Percentiles rank a stretch among this genome's conserved stretches.
These are phyloP conservation scores for Scylla paramamosain DNA, from an alignment of 1,140 invertebrate species.

Conservation along the genomic window DNA sequence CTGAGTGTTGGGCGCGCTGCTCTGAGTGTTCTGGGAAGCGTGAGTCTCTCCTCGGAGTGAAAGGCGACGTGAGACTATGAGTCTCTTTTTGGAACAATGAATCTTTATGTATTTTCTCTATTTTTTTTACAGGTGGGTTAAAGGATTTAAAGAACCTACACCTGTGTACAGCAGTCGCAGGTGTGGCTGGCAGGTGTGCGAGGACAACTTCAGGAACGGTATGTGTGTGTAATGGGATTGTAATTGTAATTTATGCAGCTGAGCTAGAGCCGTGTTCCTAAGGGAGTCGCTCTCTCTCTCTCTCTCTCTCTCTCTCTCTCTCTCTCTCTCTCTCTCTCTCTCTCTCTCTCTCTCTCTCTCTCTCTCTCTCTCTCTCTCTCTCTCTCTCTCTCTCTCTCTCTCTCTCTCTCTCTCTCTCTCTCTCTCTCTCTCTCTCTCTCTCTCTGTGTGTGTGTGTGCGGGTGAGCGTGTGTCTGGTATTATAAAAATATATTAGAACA, in stretches of 20 bases:
- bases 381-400: slow-evolving; percentile 30
- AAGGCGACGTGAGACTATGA: neutral
- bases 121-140: neutral
- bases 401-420: slow-evolving; percentile 14
- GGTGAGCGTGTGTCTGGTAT: neutral
- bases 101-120: neutral
- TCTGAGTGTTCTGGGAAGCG: neutral
- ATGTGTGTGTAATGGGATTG: neutral
- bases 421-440: neutral
- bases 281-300: neutral
- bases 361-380: slow-evolving; percentile 35
- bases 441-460: neutral
- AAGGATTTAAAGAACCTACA: neutral
- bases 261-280: neutral
- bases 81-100: neutral
- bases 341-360: neutral
- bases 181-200: neutral
- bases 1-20: neutral
- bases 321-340: slow-evolving; percentile 14
- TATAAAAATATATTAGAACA: too few species aligned
- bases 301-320: slow-evolving; percentile 39
- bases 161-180: neutral
- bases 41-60: neutral
- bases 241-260: neutral
- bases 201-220: neutral